Percentiles rank a stretch among this genome's conserved stretches.
Evolutionary conservation across 2,888 invertebrate genomes (phyloP).

Genomic region (Flexamia atlantica): DNA sequence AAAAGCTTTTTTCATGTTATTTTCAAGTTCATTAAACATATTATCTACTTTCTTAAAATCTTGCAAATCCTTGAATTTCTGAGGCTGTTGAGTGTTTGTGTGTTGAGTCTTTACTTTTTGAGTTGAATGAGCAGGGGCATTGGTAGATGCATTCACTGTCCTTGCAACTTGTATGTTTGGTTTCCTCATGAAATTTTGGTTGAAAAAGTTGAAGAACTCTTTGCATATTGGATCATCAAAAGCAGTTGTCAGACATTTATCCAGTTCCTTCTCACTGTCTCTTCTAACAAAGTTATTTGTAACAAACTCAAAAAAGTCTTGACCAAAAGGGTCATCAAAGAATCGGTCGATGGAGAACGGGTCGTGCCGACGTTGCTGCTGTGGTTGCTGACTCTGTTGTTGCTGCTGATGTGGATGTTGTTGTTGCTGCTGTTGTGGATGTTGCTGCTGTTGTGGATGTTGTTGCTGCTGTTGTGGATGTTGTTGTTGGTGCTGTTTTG

Average conservation of each 20-base stretch:
- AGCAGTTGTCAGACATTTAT: not conserved
- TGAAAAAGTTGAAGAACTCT: constrained; percentile 33
- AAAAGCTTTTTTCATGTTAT: constrained; percentile 28
- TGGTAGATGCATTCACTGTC: not conserved
- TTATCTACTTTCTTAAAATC: constrained; percentile 1
- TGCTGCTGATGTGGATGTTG: constrained; percentile 74
- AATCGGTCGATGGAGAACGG: constrained; percentile 1
- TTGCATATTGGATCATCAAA: constrained; percentile 26
- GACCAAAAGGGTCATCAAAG: constrained; percentile 2
- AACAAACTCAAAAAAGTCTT: constrained; percentile 40
- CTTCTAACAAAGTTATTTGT: constrained; percentile 30
- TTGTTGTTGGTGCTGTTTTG: constrained; percentile 76
- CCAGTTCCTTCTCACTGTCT: constrained; percentile 4
- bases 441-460: not conserved
- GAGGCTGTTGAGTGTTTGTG: not conserved
- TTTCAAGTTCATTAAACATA: constrained; percentile 31
- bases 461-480: constrained; percentile 71
- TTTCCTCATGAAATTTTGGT: constrained; percentile 19
- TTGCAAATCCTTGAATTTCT: not conserved
- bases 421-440: constrained; percentile 7
- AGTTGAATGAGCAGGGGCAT: not conserved
- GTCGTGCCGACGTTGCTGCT: not conserved
- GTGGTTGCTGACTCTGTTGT: constrained; percentile 71
- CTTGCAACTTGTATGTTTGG: not conserved
- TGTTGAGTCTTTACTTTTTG: not conserved